Evolutionary conservation across 2,113 vertebrate species (phyloP).

Genomic region (Puma concolor): DNA sequence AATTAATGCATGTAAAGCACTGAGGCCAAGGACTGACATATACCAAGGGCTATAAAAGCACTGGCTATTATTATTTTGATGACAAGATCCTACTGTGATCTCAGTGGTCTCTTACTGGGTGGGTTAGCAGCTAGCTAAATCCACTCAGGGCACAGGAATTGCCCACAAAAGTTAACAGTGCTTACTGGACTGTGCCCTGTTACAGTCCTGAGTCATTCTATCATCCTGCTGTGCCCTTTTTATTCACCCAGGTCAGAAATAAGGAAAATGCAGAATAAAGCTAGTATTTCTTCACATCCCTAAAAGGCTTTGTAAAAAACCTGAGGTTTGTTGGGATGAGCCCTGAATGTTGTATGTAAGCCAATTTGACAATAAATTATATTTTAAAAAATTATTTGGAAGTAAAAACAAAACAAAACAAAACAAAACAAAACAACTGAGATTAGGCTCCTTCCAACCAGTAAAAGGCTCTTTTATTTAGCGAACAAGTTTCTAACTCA

Average conservation of each 20-base stretch:
- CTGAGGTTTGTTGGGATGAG: not conserved
- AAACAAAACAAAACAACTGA: not conserved
- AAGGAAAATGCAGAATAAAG: not conserved
- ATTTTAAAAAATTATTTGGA: too few relatives aligned
- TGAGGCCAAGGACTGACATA: not conserved
- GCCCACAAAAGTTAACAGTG: not conserved
- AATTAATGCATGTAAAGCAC: not conserved
- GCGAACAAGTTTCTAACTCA: conserved; percentile 18
- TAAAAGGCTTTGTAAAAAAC: not conserved
- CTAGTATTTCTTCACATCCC: not conserved
- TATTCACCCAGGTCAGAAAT: not conserved
- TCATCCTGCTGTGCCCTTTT: too few relatives aligned
- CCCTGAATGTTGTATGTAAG: too few relatives aligned
- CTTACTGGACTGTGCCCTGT: not conserved
- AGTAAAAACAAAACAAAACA: too few relatives aligned
- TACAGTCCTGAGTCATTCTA: not conserved
- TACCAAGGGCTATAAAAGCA: not conserved
- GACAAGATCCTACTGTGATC: not conserved
- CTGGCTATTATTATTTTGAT: not conserved
- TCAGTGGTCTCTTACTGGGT: not conserved
- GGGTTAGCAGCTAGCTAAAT: not conserved
- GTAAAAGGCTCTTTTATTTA: not conserved
- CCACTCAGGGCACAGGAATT: not conserved
- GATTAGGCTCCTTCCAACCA: not conserved
- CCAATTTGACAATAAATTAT: too few relatives aligned